Evolutionary conservation across 2,113 vertebrate species (phyloP).

Genomic region (Merops nubicus): DNA sequence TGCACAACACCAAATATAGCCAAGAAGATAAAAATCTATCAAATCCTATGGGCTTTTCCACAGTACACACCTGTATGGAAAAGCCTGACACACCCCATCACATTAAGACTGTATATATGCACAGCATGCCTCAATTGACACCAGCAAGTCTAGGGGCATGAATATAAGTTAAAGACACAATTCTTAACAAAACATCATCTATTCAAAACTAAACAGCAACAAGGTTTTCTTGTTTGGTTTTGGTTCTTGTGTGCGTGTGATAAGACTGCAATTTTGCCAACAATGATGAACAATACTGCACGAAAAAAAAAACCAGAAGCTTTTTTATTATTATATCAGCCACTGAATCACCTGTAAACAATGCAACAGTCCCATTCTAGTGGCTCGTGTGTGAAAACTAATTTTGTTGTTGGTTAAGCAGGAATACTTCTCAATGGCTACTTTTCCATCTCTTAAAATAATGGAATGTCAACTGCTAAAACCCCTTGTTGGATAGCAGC

Average conservation of each 20-base stretch:
- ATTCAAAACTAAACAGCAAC: neutral
- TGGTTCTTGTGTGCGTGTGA: too few relatives aligned
- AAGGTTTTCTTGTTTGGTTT: too few relatives aligned
- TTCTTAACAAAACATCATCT: neutral
- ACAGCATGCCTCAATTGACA: neutral
- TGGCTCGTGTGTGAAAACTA: neutral
- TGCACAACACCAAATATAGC: neutral
- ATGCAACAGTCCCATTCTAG: neutral
- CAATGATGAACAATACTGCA: neutral
- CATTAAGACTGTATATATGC: neutral
- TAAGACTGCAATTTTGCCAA: neutral
- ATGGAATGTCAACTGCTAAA: neutral
- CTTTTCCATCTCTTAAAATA: slow-evolving; percentile 15
- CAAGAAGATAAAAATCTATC: neutral
- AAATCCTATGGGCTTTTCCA: neutral
- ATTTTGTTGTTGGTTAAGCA: slow-evolving; percentile 57
- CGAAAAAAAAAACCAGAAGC: neutral
- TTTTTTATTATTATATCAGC: neutral
- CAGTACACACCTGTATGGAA: neutral
- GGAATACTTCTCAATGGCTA: neutral
- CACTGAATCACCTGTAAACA: slow-evolving; percentile 44
- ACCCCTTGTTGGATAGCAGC: neutral
- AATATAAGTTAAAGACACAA: neutral
- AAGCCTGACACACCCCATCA: neutral
- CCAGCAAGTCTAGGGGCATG: neutral